Conservation (phyloP, 2,888 invertebrate species). For the Ceratothoa steindachneri region DNA sequence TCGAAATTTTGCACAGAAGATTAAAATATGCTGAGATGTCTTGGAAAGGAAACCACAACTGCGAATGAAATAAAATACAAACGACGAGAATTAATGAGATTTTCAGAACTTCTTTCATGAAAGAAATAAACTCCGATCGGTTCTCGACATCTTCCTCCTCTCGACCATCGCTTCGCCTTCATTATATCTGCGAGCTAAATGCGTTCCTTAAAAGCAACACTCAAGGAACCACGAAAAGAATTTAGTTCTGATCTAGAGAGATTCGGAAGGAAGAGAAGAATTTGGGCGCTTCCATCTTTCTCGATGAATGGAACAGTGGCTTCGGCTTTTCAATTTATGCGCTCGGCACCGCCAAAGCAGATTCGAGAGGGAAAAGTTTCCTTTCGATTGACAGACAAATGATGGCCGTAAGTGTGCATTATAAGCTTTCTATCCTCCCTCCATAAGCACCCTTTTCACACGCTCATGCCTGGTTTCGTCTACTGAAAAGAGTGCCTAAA, state of each 20-base stretch:
- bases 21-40: too few species aligned
- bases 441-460: too few species aligned
- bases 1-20: too few species aligned
- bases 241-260: too few species aligned
- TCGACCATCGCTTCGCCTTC: not conserved
- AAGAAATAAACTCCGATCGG: not conserved
- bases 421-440: not conserved
- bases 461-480: too few species aligned
- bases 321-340: constrained; percentile 4
- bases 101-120: not conserved
- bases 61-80: not conserved
- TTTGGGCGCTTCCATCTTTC: too few species aligned
- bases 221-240: too few species aligned
- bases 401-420: constrained; percentile 7
- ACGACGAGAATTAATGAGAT: not conserved
- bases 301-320: too few species aligned
- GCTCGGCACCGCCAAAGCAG: not conserved
- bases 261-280: too few species aligned
- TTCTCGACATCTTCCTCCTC: not conserved
- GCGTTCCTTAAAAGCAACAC: not conserved
- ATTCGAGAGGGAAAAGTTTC: constrained; percentile 9
- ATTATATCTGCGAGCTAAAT: not conserved
- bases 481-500: too few species aligned
- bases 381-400: constrained; percentile 12
- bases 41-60: not conserved